These are phyloP conservation scores for Hemithea aestivaria DNA, from an alignment of 2,888 invertebrate genomes.

Conservation along the genomic window DNA sequence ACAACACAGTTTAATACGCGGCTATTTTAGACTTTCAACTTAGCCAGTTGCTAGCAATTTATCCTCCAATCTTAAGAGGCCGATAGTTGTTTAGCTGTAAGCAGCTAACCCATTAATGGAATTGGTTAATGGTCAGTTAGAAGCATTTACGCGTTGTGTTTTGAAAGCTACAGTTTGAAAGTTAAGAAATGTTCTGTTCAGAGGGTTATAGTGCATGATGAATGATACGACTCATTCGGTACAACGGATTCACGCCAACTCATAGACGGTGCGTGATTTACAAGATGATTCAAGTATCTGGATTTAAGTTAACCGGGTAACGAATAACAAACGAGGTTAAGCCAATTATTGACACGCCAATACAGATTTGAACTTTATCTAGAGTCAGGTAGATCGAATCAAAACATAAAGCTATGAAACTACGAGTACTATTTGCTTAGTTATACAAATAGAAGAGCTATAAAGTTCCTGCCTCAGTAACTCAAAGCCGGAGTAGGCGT, in stretches of 20 bases:
- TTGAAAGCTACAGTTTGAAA: neutral
- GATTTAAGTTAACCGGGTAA: slow-evolving; percentile 17
- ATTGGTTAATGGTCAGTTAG: slow-evolving; percentile 19
- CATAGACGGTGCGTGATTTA: slow-evolving; percentile 38
- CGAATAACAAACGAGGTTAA: slow-evolving; percentile 26
- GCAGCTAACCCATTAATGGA: slow-evolving; percentile 15
- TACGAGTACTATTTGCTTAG: neutral
- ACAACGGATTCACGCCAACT: slow-evolving; percentile 30
- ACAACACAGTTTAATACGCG: slow-evolving; percentile 29
- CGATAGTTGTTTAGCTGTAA: slow-evolving; percentile 13
- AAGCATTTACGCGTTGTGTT: slow-evolving; percentile 8
- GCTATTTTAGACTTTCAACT: slow-evolving; percentile 40
- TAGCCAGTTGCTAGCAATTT: slow-evolving; percentile 31
- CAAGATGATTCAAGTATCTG: slow-evolving; percentile 30
- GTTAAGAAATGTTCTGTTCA: neutral
- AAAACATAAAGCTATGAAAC: too few species aligned
- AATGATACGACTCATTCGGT: slow-evolving; percentile 24
- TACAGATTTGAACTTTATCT: slow-evolving; percentile 3
- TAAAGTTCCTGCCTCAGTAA: slow-evolving; percentile 26
- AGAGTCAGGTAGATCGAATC: slow-evolving; percentile 4
- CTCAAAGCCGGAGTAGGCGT: slow-evolving; percentile 30
- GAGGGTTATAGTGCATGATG: slow-evolving; percentile 7
- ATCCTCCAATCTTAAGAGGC: slow-evolving; percentile 26
- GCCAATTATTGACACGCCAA: slow-evolving; percentile 23
- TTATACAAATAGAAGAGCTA: slow-evolving; percentile 22